Evolutionary conservation across 2,888 invertebrate species (phyloP).

Genomic region (Atethmia centrago): DNA sequence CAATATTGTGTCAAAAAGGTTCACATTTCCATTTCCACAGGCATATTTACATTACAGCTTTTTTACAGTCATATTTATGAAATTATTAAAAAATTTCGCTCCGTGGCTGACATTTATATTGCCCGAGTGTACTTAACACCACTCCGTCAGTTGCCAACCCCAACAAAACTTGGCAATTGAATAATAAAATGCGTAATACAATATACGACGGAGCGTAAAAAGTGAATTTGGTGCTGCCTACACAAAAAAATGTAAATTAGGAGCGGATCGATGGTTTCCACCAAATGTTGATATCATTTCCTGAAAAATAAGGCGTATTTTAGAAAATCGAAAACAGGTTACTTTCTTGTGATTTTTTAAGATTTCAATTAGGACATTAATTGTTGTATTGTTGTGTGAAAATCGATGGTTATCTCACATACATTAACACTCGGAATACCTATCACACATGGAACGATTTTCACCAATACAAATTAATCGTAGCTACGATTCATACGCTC

Average conservation of each 20-base stretch:
- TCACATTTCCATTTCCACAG: constrained; percentile 30
- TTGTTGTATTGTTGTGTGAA: too few species aligned
- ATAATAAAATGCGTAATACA: constrained; percentile 59
- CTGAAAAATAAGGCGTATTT: neutral
- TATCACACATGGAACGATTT: neutral
- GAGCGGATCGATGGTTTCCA: constrained; percentile 11
- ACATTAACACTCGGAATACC: neutral
- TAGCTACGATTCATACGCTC: too few species aligned
- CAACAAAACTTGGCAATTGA: constrained; percentile 56
- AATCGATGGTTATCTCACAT: neutral
- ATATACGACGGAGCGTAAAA: constrained; percentile 46
- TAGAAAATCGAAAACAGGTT: neutral
- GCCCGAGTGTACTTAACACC: constrained; percentile 42
- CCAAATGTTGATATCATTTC: neutral
- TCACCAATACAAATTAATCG: neutral
- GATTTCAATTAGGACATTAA: neutral
- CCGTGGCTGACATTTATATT: constrained; percentile 45
- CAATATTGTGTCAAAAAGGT: constrained; percentile 16
- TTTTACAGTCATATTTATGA: constrained; percentile 45
- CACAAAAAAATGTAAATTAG: constrained; percentile 29
- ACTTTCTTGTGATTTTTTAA: neutral
- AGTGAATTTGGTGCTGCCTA: constrained; percentile 27
- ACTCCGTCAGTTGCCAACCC: constrained; percentile 55
- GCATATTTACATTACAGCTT: constrained; percentile 24
- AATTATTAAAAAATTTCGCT: constrained; percentile 45